Evolutionary conservation across 2,888 invertebrate species (phyloP).

Genomic region (Hemaris fuciformis): DNA sequence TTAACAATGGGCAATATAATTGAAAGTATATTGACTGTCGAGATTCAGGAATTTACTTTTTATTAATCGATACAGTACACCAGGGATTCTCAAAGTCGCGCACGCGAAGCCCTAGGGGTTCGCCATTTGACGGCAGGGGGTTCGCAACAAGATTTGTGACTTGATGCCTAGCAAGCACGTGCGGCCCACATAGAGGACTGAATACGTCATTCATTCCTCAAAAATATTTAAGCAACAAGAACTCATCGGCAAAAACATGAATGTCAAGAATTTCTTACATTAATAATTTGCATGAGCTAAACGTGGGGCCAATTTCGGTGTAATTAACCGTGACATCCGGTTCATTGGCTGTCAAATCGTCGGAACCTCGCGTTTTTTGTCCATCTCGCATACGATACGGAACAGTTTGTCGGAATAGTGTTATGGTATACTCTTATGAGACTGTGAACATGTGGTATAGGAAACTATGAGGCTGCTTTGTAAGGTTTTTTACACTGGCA

Average conservation of each 20-base stretch:
- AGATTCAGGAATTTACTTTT: no score
- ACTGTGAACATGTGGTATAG: background rate
- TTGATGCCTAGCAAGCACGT: no score
- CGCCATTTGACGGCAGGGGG: no score
- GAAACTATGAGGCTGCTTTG: background rate
- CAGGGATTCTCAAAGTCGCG: no score
- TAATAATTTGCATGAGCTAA: slow-evolving; percentile 28
- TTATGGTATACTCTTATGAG: background rate
- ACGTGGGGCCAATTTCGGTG: slow-evolving; percentile 67
- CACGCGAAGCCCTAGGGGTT: no score
- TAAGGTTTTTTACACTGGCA: no score
- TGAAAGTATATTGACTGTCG: no score
- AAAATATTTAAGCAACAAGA: background rate
- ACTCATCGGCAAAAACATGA: background rate
- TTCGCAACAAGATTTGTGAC: no score
- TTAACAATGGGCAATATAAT: no score
- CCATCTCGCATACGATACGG: slow-evolving; percentile 52
- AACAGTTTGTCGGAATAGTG: slow-evolving; percentile 58
- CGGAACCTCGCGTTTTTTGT: slow-evolving; percentile 48
- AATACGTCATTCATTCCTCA: no score
- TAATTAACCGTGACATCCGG: slow-evolving; percentile 75
- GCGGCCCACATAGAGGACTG: no score
- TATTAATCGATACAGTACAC: no score
- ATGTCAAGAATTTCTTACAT: background rate
- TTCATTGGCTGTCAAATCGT: slow-evolving; percentile 72